Conservation (phyloP, 2,113 vertebrate species). For the Xerus inauris region DNA sequence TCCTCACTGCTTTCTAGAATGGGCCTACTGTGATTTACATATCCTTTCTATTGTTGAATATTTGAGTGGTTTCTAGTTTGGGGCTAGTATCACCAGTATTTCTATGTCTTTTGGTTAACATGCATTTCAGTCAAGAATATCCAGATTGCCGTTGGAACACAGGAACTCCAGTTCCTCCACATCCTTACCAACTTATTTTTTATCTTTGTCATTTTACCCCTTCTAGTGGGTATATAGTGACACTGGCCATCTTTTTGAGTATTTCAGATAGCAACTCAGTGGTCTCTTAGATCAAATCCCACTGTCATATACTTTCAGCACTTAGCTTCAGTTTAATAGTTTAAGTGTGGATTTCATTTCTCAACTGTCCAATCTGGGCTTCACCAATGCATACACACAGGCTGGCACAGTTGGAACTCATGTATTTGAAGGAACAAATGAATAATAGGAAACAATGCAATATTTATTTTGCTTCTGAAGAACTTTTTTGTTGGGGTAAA, state of each 20-base stretch:
- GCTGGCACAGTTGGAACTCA: not conserved
- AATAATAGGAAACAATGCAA: not conserved
- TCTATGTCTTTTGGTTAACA: not conserved
- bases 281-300: not conserved
- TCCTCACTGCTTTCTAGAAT: not conserved
- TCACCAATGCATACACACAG: not conserved
- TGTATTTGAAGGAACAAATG: not conserved
- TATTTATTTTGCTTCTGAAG: not conserved
- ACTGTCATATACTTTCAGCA: not conserved
- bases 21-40: not conserved
- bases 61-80: not conserved
- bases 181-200: not conserved
- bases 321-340: too few species aligned
- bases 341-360: not conserved
- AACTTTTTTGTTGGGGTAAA: not conserved
- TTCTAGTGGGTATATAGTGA: not conserved
- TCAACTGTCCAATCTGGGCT: not conserved
- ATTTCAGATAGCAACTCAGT: not conserved
- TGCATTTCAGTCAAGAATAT: not conserved
- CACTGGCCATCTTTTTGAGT: not conserved
- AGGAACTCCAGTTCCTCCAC: not conserved
- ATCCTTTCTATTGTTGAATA: not conserved
- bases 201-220: not conserved
- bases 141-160: not conserved
- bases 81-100: not conserved